Conservation (phyloP, 2,888 invertebrate genomes). For the Cryptocheilus praepositus region DNA sequence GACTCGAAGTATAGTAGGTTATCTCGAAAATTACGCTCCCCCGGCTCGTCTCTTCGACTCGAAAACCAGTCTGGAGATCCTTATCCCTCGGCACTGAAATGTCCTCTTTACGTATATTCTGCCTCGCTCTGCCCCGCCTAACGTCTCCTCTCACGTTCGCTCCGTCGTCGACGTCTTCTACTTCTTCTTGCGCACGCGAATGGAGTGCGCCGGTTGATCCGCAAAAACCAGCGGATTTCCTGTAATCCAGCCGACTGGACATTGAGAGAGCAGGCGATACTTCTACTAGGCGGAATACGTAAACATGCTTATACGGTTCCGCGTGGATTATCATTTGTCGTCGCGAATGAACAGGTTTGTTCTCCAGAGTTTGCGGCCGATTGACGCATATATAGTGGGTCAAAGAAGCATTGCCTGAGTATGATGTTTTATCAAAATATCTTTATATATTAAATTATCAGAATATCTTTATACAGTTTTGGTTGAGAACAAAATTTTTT, state of each 20-base stretch:
- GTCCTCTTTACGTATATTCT: neutral
- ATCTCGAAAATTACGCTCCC: conserved; percentile 47
- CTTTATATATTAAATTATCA: no score
- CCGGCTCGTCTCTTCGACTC: neutral
- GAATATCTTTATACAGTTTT: no score
- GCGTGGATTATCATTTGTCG: no score
- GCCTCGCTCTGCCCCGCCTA: no score
- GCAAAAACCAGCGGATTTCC: conserved; percentile 23
- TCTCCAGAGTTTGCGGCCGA: no score
- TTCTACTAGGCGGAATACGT: no score
- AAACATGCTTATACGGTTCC: no score
- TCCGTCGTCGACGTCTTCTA: neutral
- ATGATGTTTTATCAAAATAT: no score
- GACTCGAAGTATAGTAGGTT: conserved; percentile 47
- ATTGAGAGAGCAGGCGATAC: neutral
- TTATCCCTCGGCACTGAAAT: conserved; percentile 14
- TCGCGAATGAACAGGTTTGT: no score
- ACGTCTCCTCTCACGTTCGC: neutral
- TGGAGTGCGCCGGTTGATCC: conserved; percentile 6
- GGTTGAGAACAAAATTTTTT: no score
- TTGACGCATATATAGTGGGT: no score
- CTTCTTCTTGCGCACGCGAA: neutral
- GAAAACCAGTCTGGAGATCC: conserved; percentile 18
- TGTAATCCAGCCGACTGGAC: conserved; percentile 7
- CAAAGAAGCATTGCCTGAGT: no score